A percentile compares a stretch with the other conserved stretches of the same genome.
Evolutionary conservation across 1,140 invertebrate genomes (phyloP).

Genomic region (Brachionus sp.): DNA sequence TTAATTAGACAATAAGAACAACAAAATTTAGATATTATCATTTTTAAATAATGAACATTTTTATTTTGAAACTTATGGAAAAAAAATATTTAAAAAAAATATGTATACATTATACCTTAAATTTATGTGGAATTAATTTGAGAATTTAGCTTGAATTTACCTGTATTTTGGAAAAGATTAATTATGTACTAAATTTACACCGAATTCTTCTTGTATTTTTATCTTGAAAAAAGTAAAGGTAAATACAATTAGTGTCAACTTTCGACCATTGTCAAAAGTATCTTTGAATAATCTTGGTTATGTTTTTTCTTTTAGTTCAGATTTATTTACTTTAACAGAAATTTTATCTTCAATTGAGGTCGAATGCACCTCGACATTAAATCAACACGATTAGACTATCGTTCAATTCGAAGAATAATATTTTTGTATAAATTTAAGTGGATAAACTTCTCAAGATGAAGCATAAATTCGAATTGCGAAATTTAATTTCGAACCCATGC

Average conservation of each 20-base stretch:
- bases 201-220: not conserved
- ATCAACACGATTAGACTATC: not conserved
- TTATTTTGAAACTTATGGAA: too few relatives aligned
- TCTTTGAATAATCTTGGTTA: not conserved
- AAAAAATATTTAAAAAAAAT: too few relatives aligned
- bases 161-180: too few relatives aligned
- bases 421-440: not conserved
- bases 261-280: not conserved
- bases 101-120: too few relatives aligned
- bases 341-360: not conserved
- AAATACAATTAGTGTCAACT: not conserved
- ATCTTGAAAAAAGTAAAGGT: not conserved
- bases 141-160: too few relatives aligned
- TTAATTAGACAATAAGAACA: too few relatives aligned
- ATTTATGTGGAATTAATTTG: too few relatives aligned
- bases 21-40: too few relatives aligned
- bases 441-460: not conserved
- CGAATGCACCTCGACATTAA: not conserved
- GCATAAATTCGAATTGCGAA: not conserved
- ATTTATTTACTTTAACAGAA: not conserved
- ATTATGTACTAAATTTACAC: too few relatives aligned
- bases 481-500: not conserved
- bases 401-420: not conserved
- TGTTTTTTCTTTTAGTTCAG: not conserved
- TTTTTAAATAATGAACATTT: too few relatives aligned